Conservation (phyloP, 2,797 vertebrate genomes). For the Lemur catta region DNA sequence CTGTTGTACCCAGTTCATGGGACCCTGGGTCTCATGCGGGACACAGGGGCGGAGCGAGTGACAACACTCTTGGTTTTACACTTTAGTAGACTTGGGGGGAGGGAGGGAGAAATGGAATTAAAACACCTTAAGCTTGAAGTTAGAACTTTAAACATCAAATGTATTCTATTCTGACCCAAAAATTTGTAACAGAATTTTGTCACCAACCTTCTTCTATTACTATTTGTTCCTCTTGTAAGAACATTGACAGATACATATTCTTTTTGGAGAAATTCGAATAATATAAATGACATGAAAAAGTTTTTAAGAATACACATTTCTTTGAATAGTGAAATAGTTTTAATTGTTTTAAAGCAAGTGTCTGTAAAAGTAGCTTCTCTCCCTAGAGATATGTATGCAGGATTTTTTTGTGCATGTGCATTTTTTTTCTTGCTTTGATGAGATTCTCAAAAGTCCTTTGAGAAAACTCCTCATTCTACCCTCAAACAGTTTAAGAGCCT, state of each 20-base stretch:
- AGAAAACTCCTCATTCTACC: neutral
- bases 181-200: neutral
- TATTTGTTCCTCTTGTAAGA: conserved; percentile 23
- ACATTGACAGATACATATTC: neutral
- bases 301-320: neutral
- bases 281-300: neutral
- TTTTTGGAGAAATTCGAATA: conserved; percentile 13
- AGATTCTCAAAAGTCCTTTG: neutral
- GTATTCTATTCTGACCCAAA: conserved; percentile 11
- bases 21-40: too few species aligned
- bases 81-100: neutral
- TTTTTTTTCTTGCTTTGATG: neutral
- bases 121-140: neutral
- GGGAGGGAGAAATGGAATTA: neutral
- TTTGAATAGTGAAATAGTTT: conserved; percentile 1
- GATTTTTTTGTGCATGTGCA: neutral
- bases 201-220: neutral
- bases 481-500: neutral
- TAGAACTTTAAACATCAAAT: neutral
- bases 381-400: neutral
- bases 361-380: neutral
- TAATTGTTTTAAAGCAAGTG: neutral
- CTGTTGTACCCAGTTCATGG: too few species aligned
- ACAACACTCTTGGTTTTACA: neutral
- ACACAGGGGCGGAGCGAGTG: too few species aligned